Evolutionary conservation across 2,888 invertebrate genomes (phyloP).

Genomic region (Athetis lepigone): DNA sequence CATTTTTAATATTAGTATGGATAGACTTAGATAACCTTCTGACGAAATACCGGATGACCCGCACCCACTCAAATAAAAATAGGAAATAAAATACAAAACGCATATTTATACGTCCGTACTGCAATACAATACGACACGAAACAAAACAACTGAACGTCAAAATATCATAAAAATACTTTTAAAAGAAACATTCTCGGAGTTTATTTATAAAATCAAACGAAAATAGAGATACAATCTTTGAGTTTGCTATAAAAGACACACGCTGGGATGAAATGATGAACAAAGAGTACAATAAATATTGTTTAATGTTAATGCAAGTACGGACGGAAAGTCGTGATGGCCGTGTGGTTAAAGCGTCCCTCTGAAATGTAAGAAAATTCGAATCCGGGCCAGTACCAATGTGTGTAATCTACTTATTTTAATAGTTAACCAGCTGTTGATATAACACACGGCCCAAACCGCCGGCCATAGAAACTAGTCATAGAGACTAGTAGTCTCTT

Average conservation of each 20-base stretch:
- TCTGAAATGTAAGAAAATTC: no score
- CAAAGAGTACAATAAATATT: conserved; percentile 45
- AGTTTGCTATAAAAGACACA: conserved; percentile 51
- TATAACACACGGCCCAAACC: no score
- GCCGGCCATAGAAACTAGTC: no score
- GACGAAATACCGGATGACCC: conserved; percentile 14
- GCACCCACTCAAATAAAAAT: conserved; percentile 30
- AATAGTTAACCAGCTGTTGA: no score
- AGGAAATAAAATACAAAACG: conserved; percentile 24
- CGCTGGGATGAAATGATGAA: conserved; percentile 50
- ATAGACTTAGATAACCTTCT: not conserved
- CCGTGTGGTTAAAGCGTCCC: no score
- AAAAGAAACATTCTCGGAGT: conserved; percentile 12
- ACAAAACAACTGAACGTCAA: conserved; percentile 22
- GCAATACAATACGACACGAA: conserved; percentile 22
- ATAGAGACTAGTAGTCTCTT: no score
- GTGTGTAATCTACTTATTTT: no score
- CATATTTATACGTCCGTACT: conserved; percentile 33
- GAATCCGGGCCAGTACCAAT: no score
- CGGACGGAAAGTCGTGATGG: no score
- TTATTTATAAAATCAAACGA: conserved; percentile 24
- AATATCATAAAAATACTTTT: conserved; percentile 33
- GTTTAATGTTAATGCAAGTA: conserved; percentile 48
- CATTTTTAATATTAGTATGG: no score
- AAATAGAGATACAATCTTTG: conserved; percentile 51